These are phyloP conservation scores for Cryptoleucopteryx plumbea DNA, from an alignment of 2,113 vertebrate species.

Conservation along the genomic window DNA sequence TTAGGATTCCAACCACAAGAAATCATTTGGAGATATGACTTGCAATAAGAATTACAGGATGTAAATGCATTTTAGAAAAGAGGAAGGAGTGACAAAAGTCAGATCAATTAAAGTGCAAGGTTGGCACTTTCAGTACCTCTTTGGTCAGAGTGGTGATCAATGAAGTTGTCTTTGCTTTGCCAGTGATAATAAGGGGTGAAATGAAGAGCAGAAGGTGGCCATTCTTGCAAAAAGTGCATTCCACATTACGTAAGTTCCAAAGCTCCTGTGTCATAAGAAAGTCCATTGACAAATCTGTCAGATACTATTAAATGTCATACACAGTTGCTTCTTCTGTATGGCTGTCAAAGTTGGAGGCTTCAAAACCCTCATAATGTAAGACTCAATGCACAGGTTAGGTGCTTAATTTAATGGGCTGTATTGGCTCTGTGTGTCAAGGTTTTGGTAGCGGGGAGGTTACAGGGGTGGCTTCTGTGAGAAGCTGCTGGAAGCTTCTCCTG, in stretches of 20 bases:
- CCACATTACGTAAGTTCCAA: not conserved
- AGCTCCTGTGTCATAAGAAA: not conserved
- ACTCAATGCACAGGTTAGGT: not conserved
- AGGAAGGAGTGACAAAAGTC: not conserved
- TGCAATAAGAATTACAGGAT: not conserved
- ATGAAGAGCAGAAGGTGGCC: not conserved
- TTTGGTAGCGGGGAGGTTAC: too few species aligned
- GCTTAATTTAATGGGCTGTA: not conserved
- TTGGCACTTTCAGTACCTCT: not conserved
- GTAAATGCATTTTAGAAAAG: not conserved
- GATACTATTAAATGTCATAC: not conserved
- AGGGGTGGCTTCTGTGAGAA: too few species aligned
- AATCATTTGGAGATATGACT: not conserved
- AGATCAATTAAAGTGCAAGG: not conserved
- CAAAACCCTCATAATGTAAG: not conserved
- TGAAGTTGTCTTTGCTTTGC: not conserved
- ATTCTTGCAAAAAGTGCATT: not conserved
- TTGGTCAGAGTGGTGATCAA: not conserved
- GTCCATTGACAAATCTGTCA: not conserved
- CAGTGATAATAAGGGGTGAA: not conserved
- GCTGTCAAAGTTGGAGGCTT: not conserved
- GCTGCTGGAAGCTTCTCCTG: too few species aligned
- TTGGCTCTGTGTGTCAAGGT: too few species aligned
- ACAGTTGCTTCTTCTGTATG: not conserved
- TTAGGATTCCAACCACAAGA: not conserved